Base-by-base conservation (phyloP, 2,113 vertebrate genomes). In the Cyanoderma ruficeps region DNA sequence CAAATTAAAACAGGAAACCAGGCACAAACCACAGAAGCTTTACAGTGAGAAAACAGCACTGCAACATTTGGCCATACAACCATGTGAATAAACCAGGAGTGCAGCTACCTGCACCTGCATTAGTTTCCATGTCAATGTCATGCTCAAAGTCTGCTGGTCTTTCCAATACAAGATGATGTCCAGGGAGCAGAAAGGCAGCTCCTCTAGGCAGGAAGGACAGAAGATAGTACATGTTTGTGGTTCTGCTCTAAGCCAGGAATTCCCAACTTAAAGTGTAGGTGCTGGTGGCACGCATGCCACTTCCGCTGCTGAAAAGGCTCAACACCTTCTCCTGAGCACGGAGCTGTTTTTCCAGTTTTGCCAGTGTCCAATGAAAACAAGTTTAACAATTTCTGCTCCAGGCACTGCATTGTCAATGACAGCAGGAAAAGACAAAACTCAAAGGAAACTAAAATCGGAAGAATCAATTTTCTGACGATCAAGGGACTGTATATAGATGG, bases 221-320 rank as follows among this genome's bases (percentile, higher is more conserved):
- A 61, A 31, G 50, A 90, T 7, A 89, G 52, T 13, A 77, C 46
- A 17, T 44, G 44, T 30, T 55, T 70, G 57, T 85, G 59, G 55
- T 71, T 93, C 72, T 89, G 72, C 94, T 92, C 56, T 64, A 78
- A 82, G 76, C 30, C 89, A 96, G 53, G 76, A 94, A 84, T 75
- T 94, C 76, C 27, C 65, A 89, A 13, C 5, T 50, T 42, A 15
- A 77, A 81, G 44, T 27, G 47, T 8, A 77, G 2, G 6, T 77
- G 68, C 47, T 23, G 69, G 68, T 75, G 80, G 80, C 56, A 93
- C 15, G 47, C 64, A 77, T 88, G 70, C 67, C 90, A 92, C 56
- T 90, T 95, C 77, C 35, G 0, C 33, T 37, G 27, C 85, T 6
- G 4, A 33, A 91, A 95, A 75, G 24, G 44, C 68, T 86, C 72